These are phyloP conservation scores for Temnothorax unifasciatus DNA, from an alignment of 2,888 invertebrate genomes.

Conservation along the genomic window DNA sequence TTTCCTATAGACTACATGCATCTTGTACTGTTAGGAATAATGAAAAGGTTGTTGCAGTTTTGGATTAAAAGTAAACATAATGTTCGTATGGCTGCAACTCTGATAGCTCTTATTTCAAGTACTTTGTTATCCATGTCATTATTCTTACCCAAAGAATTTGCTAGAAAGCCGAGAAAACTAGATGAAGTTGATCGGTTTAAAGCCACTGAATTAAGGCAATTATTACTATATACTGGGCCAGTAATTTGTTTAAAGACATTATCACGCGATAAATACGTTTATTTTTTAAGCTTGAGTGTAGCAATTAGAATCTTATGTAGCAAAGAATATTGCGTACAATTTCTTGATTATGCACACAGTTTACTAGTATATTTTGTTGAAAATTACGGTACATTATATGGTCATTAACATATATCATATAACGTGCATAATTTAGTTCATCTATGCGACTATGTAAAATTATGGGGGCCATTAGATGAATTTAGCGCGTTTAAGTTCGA, in stretches of 20 bases:
- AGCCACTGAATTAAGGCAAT: slow-evolving; percentile 60
- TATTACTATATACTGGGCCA: slow-evolving; percentile 71
- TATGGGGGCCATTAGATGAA: slow-evolving; percentile 67
- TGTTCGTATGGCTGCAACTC: neutral
- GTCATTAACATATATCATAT: slow-evolving; percentile 42
- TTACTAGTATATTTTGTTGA: slow-evolving; percentile 69
- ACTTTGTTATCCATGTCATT: slow-evolving; percentile 29
- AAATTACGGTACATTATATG: slow-evolving; percentile 52
- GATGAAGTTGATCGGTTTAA: slow-evolving; percentile 61
- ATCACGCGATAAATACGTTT: slow-evolving; percentile 57
- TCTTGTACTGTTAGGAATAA: slow-evolving; percentile 56
- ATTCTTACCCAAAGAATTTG: slow-evolving; percentile 63
- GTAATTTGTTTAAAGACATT: slow-evolving; percentile 61
- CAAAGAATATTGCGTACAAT: slow-evolving; percentile 39
- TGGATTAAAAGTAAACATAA: slow-evolving; percentile 32
- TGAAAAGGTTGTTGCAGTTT: slow-evolving; percentile 49
- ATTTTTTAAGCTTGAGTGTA: slow-evolving; percentile 69
- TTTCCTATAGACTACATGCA: slow-evolving; percentile 43
- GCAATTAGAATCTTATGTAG: slow-evolving; percentile 69
- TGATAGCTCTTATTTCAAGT: neutral
- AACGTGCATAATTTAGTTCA: slow-evolving; percentile 73
- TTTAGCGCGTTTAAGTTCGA: slow-evolving; percentile 67
- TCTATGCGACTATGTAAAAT: slow-evolving; percentile 53
- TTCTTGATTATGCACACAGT: slow-evolving; percentile 52
- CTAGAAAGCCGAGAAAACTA: slow-evolving; percentile 65